Evolutionary conservation across 2,797 vertebrate genomes (phyloP).

Genomic region (Cyclura pinguis): DNA sequence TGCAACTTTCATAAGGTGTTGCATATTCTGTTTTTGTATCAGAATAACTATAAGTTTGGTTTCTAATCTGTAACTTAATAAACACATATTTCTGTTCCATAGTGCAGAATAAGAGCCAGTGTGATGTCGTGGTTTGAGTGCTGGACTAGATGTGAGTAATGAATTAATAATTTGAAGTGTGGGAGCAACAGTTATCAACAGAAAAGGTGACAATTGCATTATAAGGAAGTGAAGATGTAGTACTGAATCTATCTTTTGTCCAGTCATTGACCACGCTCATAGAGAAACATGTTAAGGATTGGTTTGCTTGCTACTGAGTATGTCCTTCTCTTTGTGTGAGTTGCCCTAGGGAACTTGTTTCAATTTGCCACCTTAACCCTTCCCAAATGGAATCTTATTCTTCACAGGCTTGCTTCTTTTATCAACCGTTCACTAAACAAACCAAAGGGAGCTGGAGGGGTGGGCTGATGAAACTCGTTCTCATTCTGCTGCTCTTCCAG

Average conservation of each 20-base stretch:
- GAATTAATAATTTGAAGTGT: neutral
- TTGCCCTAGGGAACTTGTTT: conserved; percentile 34
- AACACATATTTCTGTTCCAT: neutral
- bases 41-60: neutral
- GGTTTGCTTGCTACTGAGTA: conserved; percentile 38
- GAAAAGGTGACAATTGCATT: neutral
- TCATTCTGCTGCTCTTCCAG: conserved; percentile 22
- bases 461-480: conserved; percentile 44
- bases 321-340: conserved; percentile 31
- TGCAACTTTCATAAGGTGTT: neutral
- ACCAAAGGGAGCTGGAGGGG: conserved; percentile 43
- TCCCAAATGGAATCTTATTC: conserved; percentile 53
- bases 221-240: neutral
- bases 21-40: neutral
- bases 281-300: neutral
- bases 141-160: neutral
- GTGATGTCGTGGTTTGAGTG: no score
- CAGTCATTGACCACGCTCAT: neutral
- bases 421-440: conserved; percentile 49
- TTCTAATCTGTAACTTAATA: neutral
- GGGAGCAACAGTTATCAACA: no score
- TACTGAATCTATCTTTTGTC: neutral
- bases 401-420: conserved; percentile 56
- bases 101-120: no score
- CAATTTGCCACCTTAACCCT: neutral